These are phyloP conservation scores for Kryphioiulus occultus DNA, from an alignment of 2,888 invertebrate species.

Conservation along the genomic window DNA sequence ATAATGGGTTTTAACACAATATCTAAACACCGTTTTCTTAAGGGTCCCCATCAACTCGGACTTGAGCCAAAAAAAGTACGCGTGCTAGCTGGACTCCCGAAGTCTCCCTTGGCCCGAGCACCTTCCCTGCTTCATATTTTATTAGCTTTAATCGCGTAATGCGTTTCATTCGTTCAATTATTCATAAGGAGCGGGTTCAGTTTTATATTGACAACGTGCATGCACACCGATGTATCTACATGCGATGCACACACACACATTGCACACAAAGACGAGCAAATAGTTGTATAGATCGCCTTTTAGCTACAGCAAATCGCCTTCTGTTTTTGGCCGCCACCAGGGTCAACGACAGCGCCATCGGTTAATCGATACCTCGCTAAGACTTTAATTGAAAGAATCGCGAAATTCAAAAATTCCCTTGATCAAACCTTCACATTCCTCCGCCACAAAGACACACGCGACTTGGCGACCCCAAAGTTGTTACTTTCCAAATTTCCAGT, in stretches of 20 bases:
- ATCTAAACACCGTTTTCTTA: no score
- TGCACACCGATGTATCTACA: slow-evolving; percentile 15
- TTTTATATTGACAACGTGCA: neutral
- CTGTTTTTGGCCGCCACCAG: neutral
- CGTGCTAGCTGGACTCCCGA: no score
- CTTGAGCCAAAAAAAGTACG: no score
- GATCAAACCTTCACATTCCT: no score
- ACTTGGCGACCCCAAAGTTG: no score
- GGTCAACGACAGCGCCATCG: neutral
- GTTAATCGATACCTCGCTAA: neutral
- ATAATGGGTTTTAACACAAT: no score
- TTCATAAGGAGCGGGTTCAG: neutral
- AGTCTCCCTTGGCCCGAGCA: neutral
- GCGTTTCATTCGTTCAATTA: slow-evolving; percentile 41
- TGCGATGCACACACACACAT: neutral
- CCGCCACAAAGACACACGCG: no score
- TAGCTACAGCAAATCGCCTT: neutral
- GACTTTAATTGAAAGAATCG: neutral
- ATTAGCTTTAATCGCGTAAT: slow-evolving; percentile 50
- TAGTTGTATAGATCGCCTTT: neutral
- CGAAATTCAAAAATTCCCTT: neutral
- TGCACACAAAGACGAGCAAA: neutral
- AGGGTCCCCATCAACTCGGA: no score
- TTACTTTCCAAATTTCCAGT: no score
- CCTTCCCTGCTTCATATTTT: slow-evolving; percentile 42